Base-by-base conservation (phyloP, 2,797 vertebrate species). In the Eremophila alpestris region DNA sequence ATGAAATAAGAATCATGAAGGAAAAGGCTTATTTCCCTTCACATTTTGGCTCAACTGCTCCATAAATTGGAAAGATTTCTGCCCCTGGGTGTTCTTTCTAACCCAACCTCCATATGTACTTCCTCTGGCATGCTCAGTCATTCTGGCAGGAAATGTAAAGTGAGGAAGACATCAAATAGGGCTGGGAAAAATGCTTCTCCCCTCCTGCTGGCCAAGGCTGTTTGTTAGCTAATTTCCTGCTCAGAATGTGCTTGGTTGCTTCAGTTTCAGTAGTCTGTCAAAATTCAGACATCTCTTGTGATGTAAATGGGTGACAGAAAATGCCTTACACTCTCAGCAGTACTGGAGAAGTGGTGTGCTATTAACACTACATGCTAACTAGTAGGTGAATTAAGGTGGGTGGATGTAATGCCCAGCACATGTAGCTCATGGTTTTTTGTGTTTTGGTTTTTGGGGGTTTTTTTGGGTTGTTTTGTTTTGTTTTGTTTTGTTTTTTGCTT, bases 141-240 rank as follows among this genome's bases (percentile, higher is more conserved):
- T 88, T 80, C 75, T 75, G 86, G 49, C 94, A 96, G 96, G 96
- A 97, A 97, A 94, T 85, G 67, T 76, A 70, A 87, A 91, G 63
- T 63, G 60, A 38, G 36, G 64, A 91, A 85, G 81, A 63, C 75
- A 93, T 84, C 71, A 91, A 62, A 94, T 58, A 54, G 24, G 46
- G 87, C 65, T 79, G 54, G 51, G 58, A 48, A 89, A 91, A 97
- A 88, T 46, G 34, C 70, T 90, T 90, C 54, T 83, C 65, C 32
- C n/a, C 30, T 73, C 67, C 67, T 36, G 43, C 54, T 84, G 54
- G 29, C 48, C 79, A 73, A 75, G 14, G 55, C 46, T 70, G 90
- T 95, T 86, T 45, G 8, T 94, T 75, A 95, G 62, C 56, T 95
- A 75, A 94, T 92, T 95, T 95, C 76, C 92, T 95, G 89, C 73